These are phyloP conservation scores for Neodon shergylaensis DNA, from an alignment of 2,113 vertebrate species.

Conservation along the genomic window DNA sequence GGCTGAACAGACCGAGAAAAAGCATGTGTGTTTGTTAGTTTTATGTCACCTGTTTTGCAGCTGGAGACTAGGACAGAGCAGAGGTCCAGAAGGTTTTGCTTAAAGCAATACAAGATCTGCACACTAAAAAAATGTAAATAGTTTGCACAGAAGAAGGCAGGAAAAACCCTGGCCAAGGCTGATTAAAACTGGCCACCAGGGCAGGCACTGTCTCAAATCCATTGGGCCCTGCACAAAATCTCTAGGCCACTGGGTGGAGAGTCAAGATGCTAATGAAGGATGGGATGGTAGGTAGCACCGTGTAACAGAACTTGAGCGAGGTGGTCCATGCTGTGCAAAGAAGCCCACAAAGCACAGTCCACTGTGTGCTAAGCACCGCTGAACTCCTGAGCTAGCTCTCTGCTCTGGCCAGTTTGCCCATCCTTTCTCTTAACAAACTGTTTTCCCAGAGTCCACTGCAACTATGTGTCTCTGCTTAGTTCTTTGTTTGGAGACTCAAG, in stretches of 20 bases:
- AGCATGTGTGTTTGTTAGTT: not conserved
- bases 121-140: not conserved
- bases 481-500: not conserved
- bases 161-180: not conserved
- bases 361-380: not conserved
- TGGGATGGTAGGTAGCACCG: not conserved
- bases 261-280: not conserved
- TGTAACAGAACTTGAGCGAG: not conserved
- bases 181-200: not conserved
- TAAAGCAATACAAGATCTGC: not conserved
- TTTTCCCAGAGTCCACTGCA: not conserved
- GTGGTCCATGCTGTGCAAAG: too few relatives aligned
- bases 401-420: not conserved
- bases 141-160: not conserved
- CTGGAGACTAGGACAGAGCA: not conserved
- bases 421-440: not conserved
- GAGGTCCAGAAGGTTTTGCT: not conserved
- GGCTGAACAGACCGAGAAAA: too few relatives aligned
- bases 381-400: not conserved
- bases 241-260: not conserved
- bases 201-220: not conserved
- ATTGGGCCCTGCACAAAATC: not conserved
- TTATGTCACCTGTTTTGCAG: not conserved
- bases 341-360: not conserved
- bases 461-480: not conserved